Evolutionary conservation across 2,888 invertebrate genomes (phyloP).

Genomic region (Epistrophe grossulariae): DNA sequence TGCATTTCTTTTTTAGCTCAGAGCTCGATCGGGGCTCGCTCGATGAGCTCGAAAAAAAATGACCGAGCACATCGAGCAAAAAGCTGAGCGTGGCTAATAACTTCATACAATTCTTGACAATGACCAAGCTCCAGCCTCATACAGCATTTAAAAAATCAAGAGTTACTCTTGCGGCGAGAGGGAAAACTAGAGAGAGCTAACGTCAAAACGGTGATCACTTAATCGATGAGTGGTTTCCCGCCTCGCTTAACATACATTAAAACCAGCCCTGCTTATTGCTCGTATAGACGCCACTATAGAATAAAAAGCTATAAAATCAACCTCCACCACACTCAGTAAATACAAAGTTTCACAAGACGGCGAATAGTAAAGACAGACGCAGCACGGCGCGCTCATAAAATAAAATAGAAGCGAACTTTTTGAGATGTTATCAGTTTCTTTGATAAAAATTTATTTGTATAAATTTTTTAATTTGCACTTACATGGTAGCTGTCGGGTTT

Average conservation of each 20-base stretch:
- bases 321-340: background rate
- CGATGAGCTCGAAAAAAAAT: no score
- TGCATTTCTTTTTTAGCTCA: no score
- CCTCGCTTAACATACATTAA: background rate
- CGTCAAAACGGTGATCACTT: no score
- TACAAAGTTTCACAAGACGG: constrained; percentile 3
- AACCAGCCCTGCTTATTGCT: background rate
- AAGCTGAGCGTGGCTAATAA: no score
- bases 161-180: no score
- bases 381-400: background rate
- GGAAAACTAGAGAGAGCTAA: no score
- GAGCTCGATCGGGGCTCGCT: no score
- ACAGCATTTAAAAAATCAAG: no score
- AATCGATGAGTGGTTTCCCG: no score
- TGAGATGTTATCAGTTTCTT: constrained; percentile 26
- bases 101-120: no score
- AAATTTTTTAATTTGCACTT: constrained; percentile 25
- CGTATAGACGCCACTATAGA: background rate
- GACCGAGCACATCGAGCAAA: no score
- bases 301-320: constrained; percentile 16
- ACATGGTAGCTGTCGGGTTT: constrained; percentile 54
- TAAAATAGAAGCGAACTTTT: background rate
- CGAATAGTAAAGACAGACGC: background rate
- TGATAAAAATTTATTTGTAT: constrained; percentile 11
- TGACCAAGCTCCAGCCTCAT: no score